Evolutionary conservation across 2,888 invertebrate species (phyloP).

Genomic region (Melieria omissa): DNA sequence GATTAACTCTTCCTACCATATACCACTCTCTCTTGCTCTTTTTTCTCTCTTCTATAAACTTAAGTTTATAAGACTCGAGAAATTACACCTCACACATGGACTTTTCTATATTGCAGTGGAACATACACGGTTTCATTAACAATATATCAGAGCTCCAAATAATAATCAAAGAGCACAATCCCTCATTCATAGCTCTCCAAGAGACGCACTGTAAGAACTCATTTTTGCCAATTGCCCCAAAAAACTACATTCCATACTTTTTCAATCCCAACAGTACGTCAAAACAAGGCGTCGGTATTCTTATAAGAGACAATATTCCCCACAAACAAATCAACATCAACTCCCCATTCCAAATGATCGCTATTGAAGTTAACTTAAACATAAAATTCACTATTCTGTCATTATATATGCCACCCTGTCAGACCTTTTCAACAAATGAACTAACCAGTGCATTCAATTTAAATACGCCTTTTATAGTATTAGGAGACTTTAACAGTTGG

Average conservation of each 20-base stretch:
- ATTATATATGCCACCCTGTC: neutral
- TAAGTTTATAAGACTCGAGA: neutral
- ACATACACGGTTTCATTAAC: slow-evolving; percentile 27
- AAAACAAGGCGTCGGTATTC: slow-evolving; percentile 26
- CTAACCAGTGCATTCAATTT: neutral
- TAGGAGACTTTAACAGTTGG: slow-evolving; percentile 7
- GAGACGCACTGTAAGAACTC: slow-evolving; percentile 23
- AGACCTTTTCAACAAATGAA: neutral
- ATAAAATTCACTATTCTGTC: slow-evolving; percentile 2
- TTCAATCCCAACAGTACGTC: slow-evolving; percentile 12
- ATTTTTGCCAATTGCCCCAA: slow-evolving; percentile 19
- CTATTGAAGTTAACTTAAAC: slow-evolving; percentile 26
- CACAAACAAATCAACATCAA: slow-evolving; percentile 23
- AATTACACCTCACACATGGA: neutral
- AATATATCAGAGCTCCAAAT: slow-evolving; percentile 23
- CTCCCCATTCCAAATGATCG: neutral
- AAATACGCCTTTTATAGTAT: neutral
- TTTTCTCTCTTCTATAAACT: neutral
- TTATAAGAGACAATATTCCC: slow-evolving; percentile 22
- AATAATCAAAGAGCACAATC: slow-evolving; percentile 21
- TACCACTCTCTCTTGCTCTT: neutral
- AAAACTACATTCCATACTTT: slow-evolving; percentile 18
- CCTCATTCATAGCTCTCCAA: slow-evolving; percentile 20
- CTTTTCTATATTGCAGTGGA: slow-evolving; percentile 27
- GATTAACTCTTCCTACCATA: neutral